Conservation (phyloP, 2,113 vertebrate genomes). For the Misgurnus mizolepis region DNA sequence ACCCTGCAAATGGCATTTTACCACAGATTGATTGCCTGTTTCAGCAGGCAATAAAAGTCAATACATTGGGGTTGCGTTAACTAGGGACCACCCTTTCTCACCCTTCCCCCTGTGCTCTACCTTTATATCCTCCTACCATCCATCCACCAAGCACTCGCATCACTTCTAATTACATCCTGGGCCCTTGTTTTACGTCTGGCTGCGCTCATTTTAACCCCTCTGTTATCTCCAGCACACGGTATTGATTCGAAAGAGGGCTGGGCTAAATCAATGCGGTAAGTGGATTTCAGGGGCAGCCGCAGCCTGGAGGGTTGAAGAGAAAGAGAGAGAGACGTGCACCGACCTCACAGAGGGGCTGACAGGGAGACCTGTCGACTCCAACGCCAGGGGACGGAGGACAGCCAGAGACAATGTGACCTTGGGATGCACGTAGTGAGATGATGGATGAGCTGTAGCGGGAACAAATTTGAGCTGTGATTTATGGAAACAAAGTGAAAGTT, state of each 20-base stretch:
- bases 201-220: slow-evolving; percentile 37
- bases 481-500: slow-evolving; percentile 10
- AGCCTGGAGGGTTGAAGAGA: neutral
- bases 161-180: slow-evolving; percentile 22
- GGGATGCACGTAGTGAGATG: neutral
- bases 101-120: neutral
- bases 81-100: neutral
- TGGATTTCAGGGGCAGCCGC: slow-evolving; percentile 40
- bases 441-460: slow-evolving; percentile 5
- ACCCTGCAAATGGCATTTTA: slow-evolving; percentile 16
- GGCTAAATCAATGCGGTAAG: slow-evolving; percentile 45
- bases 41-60: slow-evolving; percentile 31
- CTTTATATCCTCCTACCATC: neutral
- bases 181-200: slow-evolving; percentile 18
- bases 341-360: slow-evolving; percentile 6
- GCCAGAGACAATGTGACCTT: slow-evolving; percentile 26
- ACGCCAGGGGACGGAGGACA: slow-evolving; percentile 20
- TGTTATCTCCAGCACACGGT: slow-evolving; percentile 28
- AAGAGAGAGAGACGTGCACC: neutral
- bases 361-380: slow-evolving; percentile 21
- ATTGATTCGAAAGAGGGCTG: slow-evolving; percentile 36
- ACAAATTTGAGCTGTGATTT: slow-evolving; percentile 11
- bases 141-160: neutral
- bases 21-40: slow-evolving; percentile 17
- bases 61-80: slow-evolving; percentile 6